These are phyloP conservation scores for Molossus molossus DNA, from an alignment of 2,797 vertebrate genomes.

Conservation along the genomic window DNA sequence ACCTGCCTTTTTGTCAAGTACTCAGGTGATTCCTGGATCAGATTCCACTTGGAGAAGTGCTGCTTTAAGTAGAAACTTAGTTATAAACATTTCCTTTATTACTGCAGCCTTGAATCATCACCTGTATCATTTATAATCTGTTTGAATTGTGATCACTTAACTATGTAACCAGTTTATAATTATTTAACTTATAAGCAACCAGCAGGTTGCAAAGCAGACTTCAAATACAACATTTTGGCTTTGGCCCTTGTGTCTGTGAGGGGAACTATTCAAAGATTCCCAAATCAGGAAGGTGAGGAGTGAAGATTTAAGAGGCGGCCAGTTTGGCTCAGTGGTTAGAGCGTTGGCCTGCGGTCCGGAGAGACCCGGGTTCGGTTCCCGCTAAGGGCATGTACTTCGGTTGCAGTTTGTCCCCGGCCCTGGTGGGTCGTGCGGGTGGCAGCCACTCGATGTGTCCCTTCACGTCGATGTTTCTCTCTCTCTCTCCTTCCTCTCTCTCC, in stretches of 20 bases:
- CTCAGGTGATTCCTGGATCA: not conserved
- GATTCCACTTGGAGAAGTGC: constrained; percentile 43
- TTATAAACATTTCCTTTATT: not conserved
- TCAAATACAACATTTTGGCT: constrained; percentile 34
- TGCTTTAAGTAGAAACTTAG: not conserved
- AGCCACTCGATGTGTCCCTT: no score
- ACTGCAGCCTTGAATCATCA: not conserved
- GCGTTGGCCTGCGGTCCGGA: no score
- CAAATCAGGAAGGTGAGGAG: constrained; percentile 16
- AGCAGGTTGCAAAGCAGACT: constrained; percentile 8
- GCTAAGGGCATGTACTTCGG: no score
- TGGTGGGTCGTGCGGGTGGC: no score
- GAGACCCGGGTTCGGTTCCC: no score
- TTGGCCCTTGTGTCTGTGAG: not conserved
- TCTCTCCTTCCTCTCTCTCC: no score
- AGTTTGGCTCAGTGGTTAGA: no score
- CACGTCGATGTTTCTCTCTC: no score
- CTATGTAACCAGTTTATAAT: not conserved
- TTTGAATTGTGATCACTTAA: constrained; percentile 26
- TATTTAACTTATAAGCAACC: constrained; percentile 4
- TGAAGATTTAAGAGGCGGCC: not conserved
- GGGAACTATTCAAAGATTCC: not conserved
- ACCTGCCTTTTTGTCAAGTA: not conserved
- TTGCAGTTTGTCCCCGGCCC: no score
- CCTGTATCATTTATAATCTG: not conserved